These are phyloP conservation scores for Atethmia centrago DNA, from an alignment of 2,888 invertebrate species.

Conservation along the genomic window DNA sequence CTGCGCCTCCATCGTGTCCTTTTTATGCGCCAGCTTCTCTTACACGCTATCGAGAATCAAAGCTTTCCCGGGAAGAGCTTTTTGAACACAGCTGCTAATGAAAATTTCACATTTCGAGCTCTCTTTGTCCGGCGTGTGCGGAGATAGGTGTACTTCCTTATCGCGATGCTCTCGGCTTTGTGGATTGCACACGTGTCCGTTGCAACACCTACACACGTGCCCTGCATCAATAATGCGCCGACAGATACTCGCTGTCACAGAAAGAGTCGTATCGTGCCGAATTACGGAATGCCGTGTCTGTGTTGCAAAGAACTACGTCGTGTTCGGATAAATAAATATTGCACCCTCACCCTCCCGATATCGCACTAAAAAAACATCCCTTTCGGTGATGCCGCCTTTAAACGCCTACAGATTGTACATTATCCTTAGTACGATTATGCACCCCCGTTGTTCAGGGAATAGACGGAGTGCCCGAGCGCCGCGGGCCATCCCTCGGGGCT, in stretches of 20 bases:
- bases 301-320: conserved; percentile 85
- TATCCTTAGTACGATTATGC: conserved; percentile 91
- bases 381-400: conserved; percentile 90
- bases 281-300: conserved; percentile 85
- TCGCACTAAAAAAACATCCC: conserved; percentile 90
- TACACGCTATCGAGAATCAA: conserved; percentile 89
- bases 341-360: conserved; percentile 90
- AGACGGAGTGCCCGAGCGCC: conserved; percentile 86
- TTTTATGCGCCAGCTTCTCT: conserved; percentile 88
- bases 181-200: conserved; percentile 79
- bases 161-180: conserved; percentile 85
- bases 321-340: conserved; percentile 90
- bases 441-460: conserved; percentile 90
- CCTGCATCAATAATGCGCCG: conserved; percentile 83
- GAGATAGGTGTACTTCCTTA: conserved; percentile 86
- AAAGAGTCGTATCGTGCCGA: conserved; percentile 72
- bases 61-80: conserved; percentile 85
- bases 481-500: conserved; percentile 83
- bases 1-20: conserved; percentile 88
- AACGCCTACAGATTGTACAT: conserved; percentile 91
- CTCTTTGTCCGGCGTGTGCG: conserved; percentile 82
- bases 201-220: conserved; percentile 81
- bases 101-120: conserved; percentile 88
- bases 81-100: conserved; percentile 87
- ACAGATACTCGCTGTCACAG: conserved; percentile 74